Conservation (phyloP, 2,888 invertebrate genomes). For the Ectemnius continuus region DNA sequence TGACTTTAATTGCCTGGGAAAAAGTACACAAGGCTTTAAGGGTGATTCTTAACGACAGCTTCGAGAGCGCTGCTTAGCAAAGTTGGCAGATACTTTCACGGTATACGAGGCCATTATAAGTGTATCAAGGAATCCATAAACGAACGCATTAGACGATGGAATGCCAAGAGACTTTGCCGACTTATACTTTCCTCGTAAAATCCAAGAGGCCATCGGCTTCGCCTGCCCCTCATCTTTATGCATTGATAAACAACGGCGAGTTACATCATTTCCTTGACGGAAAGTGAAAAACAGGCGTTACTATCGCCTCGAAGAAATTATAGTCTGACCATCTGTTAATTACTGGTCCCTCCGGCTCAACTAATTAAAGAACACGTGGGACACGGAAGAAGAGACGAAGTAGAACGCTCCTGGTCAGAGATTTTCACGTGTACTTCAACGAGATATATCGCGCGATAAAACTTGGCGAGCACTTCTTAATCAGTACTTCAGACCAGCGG, state of each 20-base stretch:
- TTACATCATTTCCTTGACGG: not conserved
- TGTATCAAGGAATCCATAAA: conserved; percentile 1
- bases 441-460: not conserved
- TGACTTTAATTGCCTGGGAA: no score
- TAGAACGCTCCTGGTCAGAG: not conserved
- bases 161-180: conserved; percentile 17
- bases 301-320: not conserved
- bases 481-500: not conserved
- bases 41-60: no score
- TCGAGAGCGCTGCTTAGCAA: no score
- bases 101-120: no score
- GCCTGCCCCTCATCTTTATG: not conserved
- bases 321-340: not conserved
- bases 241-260: conserved; percentile 21
- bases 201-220: not conserved
- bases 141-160: conserved; percentile 13
- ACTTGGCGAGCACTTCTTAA: not conserved
- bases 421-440: not conserved
- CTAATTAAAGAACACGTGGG: conserved; percentile 13
- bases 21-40: no score
- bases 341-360: not conserved
- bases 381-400: not conserved
- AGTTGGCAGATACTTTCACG: no score
- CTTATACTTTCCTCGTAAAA: conserved; percentile 14
- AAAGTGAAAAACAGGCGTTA: no score